Percentiles rank a stretch among this genome's conserved stretches.
These are phyloP conservation scores for Lasioglossum zephyrum DNA, from an alignment of 2,888 invertebrate genomes.

Conservation along the genomic window DNA sequence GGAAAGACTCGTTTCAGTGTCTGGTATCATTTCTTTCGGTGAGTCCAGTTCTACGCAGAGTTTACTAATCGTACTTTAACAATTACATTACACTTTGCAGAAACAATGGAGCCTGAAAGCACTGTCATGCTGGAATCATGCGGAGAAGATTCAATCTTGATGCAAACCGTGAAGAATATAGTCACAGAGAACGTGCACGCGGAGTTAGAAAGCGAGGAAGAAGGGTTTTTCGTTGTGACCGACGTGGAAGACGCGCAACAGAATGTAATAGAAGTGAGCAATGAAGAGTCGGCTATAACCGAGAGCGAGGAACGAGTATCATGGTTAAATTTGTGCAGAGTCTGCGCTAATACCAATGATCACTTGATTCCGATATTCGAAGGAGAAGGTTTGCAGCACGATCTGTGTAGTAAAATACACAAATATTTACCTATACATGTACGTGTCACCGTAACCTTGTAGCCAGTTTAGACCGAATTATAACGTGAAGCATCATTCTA, in stretches of 20 bases:
- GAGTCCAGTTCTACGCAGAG: not conserved
- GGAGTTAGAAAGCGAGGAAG: slow-evolving; percentile 63
- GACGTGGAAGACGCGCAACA: slow-evolving; percentile 53
- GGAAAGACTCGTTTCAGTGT: not conserved
- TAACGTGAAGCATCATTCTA: not conserved
- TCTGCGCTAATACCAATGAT: slow-evolving; percentile 86
- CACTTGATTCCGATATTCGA: slow-evolving; percentile 87
- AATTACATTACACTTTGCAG: slow-evolving; percentile 15
- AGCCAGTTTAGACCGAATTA: not conserved
- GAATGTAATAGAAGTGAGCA: slow-evolving; percentile 33
- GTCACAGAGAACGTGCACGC: slow-evolving; percentile 49
- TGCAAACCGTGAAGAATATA: slow-evolving; percentile 68
- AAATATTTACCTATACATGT: slow-evolving; percentile 88
- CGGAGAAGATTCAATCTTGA: slow-evolving; percentile 64
- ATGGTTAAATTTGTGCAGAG: slow-evolving; percentile 84
- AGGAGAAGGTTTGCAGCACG: slow-evolving; percentile 87
- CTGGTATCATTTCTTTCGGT: not conserved
- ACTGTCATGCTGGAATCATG: slow-evolving; percentile 67
- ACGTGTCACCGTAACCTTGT: slow-evolving; percentile 65
- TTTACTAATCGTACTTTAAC: not conserved
- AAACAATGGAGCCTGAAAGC: slow-evolving; percentile 67
- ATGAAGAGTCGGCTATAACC: slow-evolving; percentile 33
- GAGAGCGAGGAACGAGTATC: slow-evolving; percentile 22
- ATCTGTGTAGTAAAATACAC: slow-evolving; percentile 87
- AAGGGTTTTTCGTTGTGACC: slow-evolving; percentile 63